Percentiles rank a stretch among this genome's conserved stretches.
Evolutionary conservation across 2,797 vertebrate genomes (phyloP).

Genomic region (Corythornis leucogaster): DNA sequence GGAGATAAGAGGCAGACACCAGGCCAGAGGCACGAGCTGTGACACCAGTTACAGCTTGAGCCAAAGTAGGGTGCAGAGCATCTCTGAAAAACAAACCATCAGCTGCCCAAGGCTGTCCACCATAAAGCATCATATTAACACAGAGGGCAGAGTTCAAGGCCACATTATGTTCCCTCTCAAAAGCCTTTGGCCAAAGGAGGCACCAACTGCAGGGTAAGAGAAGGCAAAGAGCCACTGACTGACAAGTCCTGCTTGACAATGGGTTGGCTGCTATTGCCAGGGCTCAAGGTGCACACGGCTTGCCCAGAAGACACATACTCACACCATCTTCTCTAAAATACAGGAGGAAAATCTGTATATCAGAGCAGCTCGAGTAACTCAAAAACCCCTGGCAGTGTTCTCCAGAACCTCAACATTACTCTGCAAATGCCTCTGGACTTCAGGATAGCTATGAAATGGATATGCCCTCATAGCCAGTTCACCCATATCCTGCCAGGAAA

Average conservation of each 20-base stretch:
- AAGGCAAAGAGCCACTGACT: neutral
- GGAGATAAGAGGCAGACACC: neutral
- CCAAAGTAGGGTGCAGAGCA: neutral
- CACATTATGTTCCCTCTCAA: neutral
- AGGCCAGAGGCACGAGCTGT: neutral
- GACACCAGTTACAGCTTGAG: neutral
- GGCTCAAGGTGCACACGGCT: neutral
- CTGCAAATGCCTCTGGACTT: no score
- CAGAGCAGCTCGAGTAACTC: no score
- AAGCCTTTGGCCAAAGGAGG: neutral
- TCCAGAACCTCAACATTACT: no score
- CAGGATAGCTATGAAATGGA: no score
- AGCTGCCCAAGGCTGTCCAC: fast-evolving
- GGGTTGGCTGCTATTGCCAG: neutral
- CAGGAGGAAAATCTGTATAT: no score
- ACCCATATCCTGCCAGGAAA: no score
- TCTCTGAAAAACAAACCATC: neutral
- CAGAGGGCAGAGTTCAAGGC: neutral
- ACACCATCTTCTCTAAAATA: neutral
- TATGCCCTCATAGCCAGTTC: no score
- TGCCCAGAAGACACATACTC: neutral
- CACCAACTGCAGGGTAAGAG: neutral
- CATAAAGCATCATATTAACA: neutral
- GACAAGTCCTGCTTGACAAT: neutral
- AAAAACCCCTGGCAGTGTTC: no score